Conservation (phyloP, 2,797 vertebrate species). For the Cynopterus sphinx region DNA sequence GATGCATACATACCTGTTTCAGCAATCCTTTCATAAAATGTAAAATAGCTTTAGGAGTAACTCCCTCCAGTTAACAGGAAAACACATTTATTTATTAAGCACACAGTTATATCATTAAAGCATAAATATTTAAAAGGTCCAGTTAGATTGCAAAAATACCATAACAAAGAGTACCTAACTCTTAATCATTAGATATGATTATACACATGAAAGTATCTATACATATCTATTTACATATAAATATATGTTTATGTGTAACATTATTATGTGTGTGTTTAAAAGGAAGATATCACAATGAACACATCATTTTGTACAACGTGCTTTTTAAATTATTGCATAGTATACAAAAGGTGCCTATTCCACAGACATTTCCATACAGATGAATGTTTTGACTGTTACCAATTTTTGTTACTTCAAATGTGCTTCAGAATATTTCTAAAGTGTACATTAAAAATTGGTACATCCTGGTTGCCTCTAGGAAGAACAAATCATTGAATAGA, state of each 20-base stretch:
- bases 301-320: not conserved
- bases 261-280: not conserved
- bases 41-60: not conserved
- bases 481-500: not conserved
- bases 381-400: not conserved
- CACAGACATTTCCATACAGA: not conserved
- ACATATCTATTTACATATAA: not conserved
- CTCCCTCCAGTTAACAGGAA: constrained; percentile 16
- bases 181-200: constrained; percentile 4
- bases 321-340: not conserved
- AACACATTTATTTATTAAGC: constrained; percentile 15
- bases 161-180: not conserved
- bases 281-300: not conserved
- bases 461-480: not conserved
- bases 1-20: not conserved
- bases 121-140: not conserved
- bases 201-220: not conserved
- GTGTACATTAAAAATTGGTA: not conserved
- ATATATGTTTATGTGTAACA: not conserved
- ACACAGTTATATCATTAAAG: not conserved
- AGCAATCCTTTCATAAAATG: not conserved
- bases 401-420: constrained; percentile 3
- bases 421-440: not conserved
- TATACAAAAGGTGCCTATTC: not conserved
- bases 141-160: not conserved